These are phyloP conservation scores for Pyrgilauda ruficollis DNA, from an alignment of 2,113 vertebrate genomes.

Conservation along the genomic window DNA sequence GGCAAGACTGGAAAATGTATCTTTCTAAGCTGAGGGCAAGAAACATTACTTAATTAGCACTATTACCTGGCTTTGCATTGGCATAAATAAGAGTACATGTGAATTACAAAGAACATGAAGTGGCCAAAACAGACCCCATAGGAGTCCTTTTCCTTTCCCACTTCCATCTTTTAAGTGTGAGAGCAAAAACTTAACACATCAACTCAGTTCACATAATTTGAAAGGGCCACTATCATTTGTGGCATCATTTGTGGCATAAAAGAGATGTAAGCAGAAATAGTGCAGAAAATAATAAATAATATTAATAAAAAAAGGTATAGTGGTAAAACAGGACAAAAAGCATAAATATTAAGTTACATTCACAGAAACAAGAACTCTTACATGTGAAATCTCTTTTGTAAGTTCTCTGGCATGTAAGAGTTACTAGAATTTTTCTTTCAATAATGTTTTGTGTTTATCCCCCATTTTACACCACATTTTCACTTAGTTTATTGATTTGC, in stretches of 20 bases:
- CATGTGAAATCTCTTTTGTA: not conserved
- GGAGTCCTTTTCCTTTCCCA: not conserved
- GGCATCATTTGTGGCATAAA: not conserved
- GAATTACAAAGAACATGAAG: not conserved
- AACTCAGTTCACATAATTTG: not conserved
- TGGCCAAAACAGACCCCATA: accelerated
- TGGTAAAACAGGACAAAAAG: not conserved
- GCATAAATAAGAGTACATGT: not conserved
- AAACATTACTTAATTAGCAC: not conserved
- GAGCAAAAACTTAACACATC: not conserved
- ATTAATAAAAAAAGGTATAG: not conserved
- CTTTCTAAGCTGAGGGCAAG: not conserved
- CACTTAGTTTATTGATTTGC: not conserved
- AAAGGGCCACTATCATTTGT: not conserved
- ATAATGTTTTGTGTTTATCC: not conserved
- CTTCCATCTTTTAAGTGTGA: not conserved
- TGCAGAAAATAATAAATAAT: not conserved
- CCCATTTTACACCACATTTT: not conserved
- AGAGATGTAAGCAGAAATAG: not conserved
- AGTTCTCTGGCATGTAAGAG: not conserved
- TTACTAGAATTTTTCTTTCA: not conserved
- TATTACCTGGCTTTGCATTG: not conserved
- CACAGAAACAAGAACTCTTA: not conserved
- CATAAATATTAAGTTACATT: not conserved
- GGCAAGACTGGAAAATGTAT: not conserved